Percentiles rank a stretch among this genome's conserved stretches.
Evolutionary conservation across 2,113 vertebrate genomes (phyloP).

Genomic region (Oxyura jamaicensis): DNA sequence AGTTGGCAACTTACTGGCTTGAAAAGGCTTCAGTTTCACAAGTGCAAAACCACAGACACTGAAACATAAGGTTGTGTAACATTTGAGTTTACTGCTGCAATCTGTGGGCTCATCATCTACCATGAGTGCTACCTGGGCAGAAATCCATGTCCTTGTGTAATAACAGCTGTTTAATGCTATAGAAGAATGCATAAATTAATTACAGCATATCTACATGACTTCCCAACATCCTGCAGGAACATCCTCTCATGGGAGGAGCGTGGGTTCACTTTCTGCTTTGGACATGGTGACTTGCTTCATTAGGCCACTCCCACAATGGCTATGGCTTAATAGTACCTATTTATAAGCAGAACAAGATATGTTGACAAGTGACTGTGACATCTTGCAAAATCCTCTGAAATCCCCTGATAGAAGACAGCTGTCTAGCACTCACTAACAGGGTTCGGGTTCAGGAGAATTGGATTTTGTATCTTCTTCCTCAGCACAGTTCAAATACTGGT

Average conservation of each 20-base stretch:
- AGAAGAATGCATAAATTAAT: slow-evolving; percentile 55
- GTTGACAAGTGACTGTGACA: background rate
- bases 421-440: accelerated
- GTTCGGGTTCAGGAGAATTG: background rate
- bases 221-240: background rate
- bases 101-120: slow-evolving; percentile 10
- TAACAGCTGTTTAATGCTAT: slow-evolving; percentile 55
- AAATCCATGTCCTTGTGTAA: slow-evolving; percentile 60
- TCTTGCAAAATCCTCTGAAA: background rate
- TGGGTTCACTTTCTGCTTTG: background rate
- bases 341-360: background rate
- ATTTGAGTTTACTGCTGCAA: background rate
- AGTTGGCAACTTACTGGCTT: background rate
- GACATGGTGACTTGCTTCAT: accelerated
- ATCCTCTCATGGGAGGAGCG: accelerated
- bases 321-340: background rate
- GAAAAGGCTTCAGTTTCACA: slow-evolving; percentile 22
- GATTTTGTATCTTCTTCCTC: background rate
- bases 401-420: background rate
- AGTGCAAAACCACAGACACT: background rate
- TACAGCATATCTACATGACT: background rate
- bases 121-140: slow-evolving; percentile 57
- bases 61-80: slow-evolving; percentile 5
- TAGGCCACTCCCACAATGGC: background rate
- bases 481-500: background rate